Conservation (phyloP, 1,140 invertebrate species). For the Contarinia nasturtii region DNA sequence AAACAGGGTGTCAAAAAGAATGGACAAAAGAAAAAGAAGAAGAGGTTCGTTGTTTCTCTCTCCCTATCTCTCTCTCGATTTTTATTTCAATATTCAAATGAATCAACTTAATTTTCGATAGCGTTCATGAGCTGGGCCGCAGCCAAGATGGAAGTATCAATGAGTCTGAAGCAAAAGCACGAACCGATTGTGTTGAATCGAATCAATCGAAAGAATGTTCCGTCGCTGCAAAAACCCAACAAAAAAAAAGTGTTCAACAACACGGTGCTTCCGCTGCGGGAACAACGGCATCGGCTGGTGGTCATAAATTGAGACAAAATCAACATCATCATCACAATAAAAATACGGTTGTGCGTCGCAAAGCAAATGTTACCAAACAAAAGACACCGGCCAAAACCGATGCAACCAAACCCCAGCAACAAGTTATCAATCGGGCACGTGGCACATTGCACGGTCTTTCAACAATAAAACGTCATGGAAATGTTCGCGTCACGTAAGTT, state of each 20-base stretch:
- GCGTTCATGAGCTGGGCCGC: conserved; percentile 12
- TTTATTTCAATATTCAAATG: no score
- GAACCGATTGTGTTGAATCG: conserved; percentile 4
- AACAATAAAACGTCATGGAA: conserved; percentile 49
- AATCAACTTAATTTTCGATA: no score
- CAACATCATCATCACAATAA: conserved; percentile 28
- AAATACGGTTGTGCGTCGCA: conserved; percentile 11
- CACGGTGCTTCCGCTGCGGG: not conserved
- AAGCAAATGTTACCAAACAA: conserved; percentile 4
- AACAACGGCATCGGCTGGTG: conserved; percentile 21
- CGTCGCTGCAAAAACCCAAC: not conserved
- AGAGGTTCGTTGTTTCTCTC: conserved; percentile 15
- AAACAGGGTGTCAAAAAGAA: conserved; percentile 25
- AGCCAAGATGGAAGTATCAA: conserved; percentile 7
- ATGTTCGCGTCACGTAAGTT: conserved; percentile 41
- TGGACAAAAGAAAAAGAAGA: conserved; percentile 28
- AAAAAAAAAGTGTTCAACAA: not conserved
- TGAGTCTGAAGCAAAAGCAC: conserved; percentile 10
- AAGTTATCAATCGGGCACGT: conserved; percentile 30
- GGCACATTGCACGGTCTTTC: conserved; percentile 62
- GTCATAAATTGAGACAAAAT: conserved; percentile 24
- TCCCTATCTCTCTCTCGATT: no score
- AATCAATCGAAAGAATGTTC: not conserved
- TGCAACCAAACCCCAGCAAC: conserved; percentile 11
- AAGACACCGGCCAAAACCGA: conserved; percentile 2